These are phyloP conservation scores for Percopsis transmontana DNA, from an alignment of 2,113 vertebrate genomes.

Conservation along the genomic window DNA sequence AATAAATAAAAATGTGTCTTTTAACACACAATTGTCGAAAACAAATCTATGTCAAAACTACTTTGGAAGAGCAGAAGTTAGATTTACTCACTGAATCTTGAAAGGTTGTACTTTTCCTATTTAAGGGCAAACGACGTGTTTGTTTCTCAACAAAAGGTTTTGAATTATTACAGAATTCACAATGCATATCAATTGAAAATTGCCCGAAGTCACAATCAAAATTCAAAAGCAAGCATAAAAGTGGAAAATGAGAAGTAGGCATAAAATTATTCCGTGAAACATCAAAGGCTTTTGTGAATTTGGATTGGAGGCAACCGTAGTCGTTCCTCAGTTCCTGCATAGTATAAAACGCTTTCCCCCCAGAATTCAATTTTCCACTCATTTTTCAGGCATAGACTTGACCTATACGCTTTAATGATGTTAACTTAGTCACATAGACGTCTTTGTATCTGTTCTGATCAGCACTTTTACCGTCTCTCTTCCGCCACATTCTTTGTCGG, in stretches of 20 bases:
- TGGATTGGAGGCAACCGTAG: conserved; percentile 64
- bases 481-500: too few species aligned
- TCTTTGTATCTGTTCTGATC: too few species aligned
- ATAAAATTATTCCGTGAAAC: conserved; percentile 69
- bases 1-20: not conserved
- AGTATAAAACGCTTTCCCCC: conserved; percentile 42
- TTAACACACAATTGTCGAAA: not conserved
- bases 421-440: too few species aligned
- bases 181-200: conserved; percentile 64
- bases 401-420: conserved; percentile 33
- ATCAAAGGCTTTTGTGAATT: conserved; percentile 72
- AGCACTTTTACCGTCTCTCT: too few species aligned
- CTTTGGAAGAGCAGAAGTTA: not conserved
- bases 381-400: conserved; percentile 38
- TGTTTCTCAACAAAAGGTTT: conserved; percentile 65
- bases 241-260: conserved; percentile 65
- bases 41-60: not conserved
- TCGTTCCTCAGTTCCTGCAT: conserved; percentile 58
- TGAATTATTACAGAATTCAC: conserved; percentile 62
- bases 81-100: conserved; percentile 20
- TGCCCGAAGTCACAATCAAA: conserved; percentile 67
- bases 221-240: conserved; percentile 69
- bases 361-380: conserved; percentile 59
- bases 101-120: conserved; percentile 16
- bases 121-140: conserved; percentile 58